These are phyloP conservation scores for Platerodrilus igneus DNA, from an alignment of 2,888 invertebrate genomes.

Conservation along the genomic window DNA sequence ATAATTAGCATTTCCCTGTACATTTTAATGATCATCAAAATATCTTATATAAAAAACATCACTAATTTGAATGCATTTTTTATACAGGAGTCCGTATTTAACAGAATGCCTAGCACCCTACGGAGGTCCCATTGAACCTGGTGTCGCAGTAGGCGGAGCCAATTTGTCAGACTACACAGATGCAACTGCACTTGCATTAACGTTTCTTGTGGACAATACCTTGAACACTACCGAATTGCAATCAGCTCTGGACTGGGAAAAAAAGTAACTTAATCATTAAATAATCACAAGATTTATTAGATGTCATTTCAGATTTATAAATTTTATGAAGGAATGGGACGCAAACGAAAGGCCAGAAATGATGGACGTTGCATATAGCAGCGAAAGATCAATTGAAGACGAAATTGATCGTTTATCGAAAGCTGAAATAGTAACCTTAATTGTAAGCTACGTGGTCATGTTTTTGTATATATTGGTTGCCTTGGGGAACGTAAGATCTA, in stretches of 20 bases:
- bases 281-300: background rate
- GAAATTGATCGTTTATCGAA: constrained; percentile 82
- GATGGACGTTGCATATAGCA: constrained; percentile 68
- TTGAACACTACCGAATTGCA: constrained; percentile 54
- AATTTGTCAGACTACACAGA: constrained; percentile 55
- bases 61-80: no score
- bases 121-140: constrained; percentile 86
- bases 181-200: constrained; percentile 67
- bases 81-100: constrained; percentile 52
- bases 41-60: no score
- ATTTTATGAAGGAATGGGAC: constrained; percentile 59
- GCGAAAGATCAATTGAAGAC: constrained; percentile 87
- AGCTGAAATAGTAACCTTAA: constrained; percentile 78
- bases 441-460: constrained; percentile 89
- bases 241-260: constrained; percentile 71
- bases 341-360: constrained; percentile 52
- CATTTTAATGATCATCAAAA: constrained; percentile 1
- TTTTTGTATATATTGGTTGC: constrained; percentile 85
- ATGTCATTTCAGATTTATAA: constrained; percentile 52
- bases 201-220: constrained; percentile 72
- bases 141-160: constrained; percentile 79
- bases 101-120: constrained; percentile 72
- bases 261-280: constrained; percentile 44
- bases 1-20: no score
- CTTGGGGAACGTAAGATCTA: constrained; percentile 69